Evolutionary conservation across 1,140 invertebrate genomes (phyloP), one percentile per base, ranked within the genome.

Genomic region (Papilio dardanus): DNA sequence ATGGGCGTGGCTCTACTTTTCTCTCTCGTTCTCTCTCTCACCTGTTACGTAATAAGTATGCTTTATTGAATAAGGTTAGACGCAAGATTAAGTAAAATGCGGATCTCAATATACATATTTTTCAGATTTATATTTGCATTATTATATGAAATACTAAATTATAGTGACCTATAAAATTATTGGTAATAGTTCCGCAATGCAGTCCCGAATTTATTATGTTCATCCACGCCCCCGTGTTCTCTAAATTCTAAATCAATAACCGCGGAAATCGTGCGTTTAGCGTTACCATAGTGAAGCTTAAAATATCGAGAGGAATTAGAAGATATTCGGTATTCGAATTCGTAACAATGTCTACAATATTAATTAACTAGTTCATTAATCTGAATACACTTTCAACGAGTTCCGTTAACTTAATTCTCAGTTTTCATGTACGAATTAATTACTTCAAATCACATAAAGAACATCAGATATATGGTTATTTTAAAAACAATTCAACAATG

Each of bases 161-260:
- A 46, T 14, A 46, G 1, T 30, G 24, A 24, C 21, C 21, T 12
- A 54, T 54, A 10, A 62, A 58, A 28, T 62, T 62, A 28, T 62
- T 62, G 10, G 30, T 3, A 62, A 62, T 62, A 62, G 54, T 28
- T 14, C 54, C 24, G 54, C 54, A 62, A 28, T 62, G 54, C 54
- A 62, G 54, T 28, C 21, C 54, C 54, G 3, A 54, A 62, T 58
- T 58, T 24, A 58, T 58, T 30, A 58, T 58, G n/a, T 62, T 50
- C 16, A 62, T 28, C 10, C 24, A 14, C 10, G 24, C 21, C 5
- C 7, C 1, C 54, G 12, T 28, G 54, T 30, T 30, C 21, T 21
- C 24, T n/a, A n/a, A n/a, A n/a, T n/a, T 62, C 24, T 28, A 6
- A 28, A 62, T 62, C 54, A 30, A 62, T 62, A 62, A 10, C 24